Base-by-base conservation (phyloP, 2,113 vertebrate genomes). In the Myotis lucifugus region DNA sequence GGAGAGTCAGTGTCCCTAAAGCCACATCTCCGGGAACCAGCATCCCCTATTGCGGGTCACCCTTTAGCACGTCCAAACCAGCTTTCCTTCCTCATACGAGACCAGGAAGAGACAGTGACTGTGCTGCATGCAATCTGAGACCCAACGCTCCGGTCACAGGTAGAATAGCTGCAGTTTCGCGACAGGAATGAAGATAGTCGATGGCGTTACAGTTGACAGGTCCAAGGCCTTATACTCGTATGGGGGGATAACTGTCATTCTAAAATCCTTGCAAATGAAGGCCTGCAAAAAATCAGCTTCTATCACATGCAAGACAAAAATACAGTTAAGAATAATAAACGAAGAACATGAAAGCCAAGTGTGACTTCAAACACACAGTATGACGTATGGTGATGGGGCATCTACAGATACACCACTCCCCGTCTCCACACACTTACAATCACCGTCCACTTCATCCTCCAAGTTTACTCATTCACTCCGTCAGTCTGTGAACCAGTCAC, bases 21-120 rank as follows among this genome's bases (percentile, higher is more conserved):
- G 67, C 74, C 54, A 86, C 94, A 83, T 88, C 50, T 97, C 46
- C 56, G 72, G 77, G 92, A 96, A 86, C 76, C 48, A 21, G 15
- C 56, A 95, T 94, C 86, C 96, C 91, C 87, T 76, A 17, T 18
- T n/a, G 40, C 67, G 61, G 88, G 93, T 90, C 95, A 94, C 69
- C 50, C 54, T 92, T 73, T 23, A 15, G 76, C 74, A 81, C 2
- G 1, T 54, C 85, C 42, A 78, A 96, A 84, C 70, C 34, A 42
- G 40, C 64, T 84, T 95, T 50, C 34, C 74, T 88, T 81, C 73
- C 56, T 84, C 34, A 0, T 37, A 54, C 77, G 42, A 27, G 67
- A 17, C 34, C 64, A 72, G 9, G 69, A 88, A 64, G 85, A 86
- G 76, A 93, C 27, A 32, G 59, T 46, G 67, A 19, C 0, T 61